These are phyloP conservation scores for Chironomus striatipennis DNA, from an alignment of 1,140 invertebrate species.

Conservation along the genomic window DNA sequence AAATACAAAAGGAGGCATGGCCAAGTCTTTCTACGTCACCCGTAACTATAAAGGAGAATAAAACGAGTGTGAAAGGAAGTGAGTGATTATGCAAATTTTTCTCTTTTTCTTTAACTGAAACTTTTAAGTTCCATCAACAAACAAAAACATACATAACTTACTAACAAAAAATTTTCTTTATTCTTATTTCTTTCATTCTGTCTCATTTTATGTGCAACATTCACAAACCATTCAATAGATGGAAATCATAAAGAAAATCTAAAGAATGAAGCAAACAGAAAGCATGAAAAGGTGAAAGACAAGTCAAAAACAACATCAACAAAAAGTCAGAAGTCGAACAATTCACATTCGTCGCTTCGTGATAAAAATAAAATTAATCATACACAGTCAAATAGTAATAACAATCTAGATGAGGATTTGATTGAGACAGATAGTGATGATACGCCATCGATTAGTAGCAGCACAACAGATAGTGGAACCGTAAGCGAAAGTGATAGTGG, in stretches of 20 bases:
- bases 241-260: conserved; percentile 21
- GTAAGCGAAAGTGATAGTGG: conserved; percentile 30
- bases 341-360: conserved; percentile 28
- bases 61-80: not conserved
- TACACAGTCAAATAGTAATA: conserved; percentile 24
- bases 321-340: conserved; percentile 38
- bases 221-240: too few species aligned
- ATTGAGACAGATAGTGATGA: conserved; percentile 32
- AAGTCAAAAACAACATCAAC: conserved; percentile 40
- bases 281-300: conserved; percentile 37
- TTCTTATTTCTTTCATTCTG: not conserved
- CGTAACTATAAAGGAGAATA: conserved; percentile 25
- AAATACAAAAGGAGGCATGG: conserved; percentile 55
- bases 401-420: conserved; percentile 30
- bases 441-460: conserved; percentile 26
- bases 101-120: not conserved
- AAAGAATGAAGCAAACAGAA: conserved; percentile 30
- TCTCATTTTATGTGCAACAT: not conserved
- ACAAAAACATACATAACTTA: not conserved
- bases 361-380: conserved; percentile 35
- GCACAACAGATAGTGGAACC: conserved; percentile 24
- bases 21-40: conserved; percentile 50
- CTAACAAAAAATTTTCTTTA: not conserved
- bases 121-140: not conserved
- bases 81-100: conserved; percentile 5